A percentile compares a stretch with the other conserved stretches of the same genome.
Conservation (phyloP, 2,888 invertebrate species). For the Dolichopus griseipennis region DNA sequence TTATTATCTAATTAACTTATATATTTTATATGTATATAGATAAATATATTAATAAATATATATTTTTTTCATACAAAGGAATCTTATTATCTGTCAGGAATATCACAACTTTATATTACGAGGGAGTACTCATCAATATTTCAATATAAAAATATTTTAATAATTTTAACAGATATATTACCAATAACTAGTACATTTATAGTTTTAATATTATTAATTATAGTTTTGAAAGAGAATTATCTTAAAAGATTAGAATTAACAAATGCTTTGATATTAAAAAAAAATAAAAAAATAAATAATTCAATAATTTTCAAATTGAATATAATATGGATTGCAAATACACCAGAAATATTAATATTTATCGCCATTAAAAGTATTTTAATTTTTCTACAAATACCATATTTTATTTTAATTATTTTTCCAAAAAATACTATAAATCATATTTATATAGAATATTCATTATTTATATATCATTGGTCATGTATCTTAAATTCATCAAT, state of each 20-base stretch:
- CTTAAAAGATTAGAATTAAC: not conserved
- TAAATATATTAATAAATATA: no score
- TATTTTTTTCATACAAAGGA: not conserved
- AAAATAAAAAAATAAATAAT: not conserved
- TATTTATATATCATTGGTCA: not conserved
- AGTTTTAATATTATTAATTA: not conserved
- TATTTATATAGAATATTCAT: not conserved
- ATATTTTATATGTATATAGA: no score
- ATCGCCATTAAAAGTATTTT: not conserved
- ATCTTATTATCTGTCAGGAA: not conserved
- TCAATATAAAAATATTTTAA: not conserved
- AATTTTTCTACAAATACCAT: not conserved
- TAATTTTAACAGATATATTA: not conserved
- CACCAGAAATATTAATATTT: not conserved
- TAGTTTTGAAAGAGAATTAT: not conserved
- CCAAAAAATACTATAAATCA: not conserved
- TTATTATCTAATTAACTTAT: no score
- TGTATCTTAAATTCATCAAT: not conserved
- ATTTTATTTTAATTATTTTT: not conserved
- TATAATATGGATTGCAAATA: not conserved
- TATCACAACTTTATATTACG: not conserved
- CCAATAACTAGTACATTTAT: not conserved
- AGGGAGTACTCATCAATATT: not conserved
- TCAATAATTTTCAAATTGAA: not conserved
- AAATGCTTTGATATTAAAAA: not conserved